phyloP scores from a whole-genome alignment of 2,888 invertebrate species.

The Halictus quadricinctus region DNA sequence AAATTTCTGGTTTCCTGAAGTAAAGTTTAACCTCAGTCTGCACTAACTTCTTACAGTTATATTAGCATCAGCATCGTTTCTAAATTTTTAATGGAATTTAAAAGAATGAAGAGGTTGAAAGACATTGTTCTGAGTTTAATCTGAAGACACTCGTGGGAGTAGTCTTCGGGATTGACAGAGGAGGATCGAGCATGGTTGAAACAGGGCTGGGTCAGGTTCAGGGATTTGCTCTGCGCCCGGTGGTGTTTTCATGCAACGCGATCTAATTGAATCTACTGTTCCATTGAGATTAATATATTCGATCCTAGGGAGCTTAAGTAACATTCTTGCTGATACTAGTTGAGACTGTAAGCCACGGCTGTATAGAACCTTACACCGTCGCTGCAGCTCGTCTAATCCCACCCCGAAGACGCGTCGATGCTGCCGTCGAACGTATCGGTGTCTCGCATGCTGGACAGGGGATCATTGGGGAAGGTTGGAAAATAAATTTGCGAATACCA shows the following conservation, averaged over 20 bases:
- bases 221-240: not conserved
- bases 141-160: not conserved
- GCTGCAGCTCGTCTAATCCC: conserved; percentile 11
- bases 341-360: not conserved
- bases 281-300: not conserved
- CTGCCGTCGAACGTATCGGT: not conserved
- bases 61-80: not conserved
- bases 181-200: not conserved
- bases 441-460: not conserved
- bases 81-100: not conserved
- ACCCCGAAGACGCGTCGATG: not conserved
- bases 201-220: not conserved
- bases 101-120: not conserved
- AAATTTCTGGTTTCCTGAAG: too few relatives aligned
- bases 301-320: not conserved
- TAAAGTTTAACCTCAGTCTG: too few relatives aligned
- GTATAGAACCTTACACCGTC: conserved; percentile 5
- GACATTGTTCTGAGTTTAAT: not conserved
- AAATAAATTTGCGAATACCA: not conserved
- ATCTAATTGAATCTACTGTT: conserved; percentile 6
- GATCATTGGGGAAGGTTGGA: not conserved
- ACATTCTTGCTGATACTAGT: conserved; percentile 3
- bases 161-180: not conserved
- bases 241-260: too few relatives aligned
- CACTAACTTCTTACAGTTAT: too few relatives aligned